Conservation (phyloP, 2,797 vertebrate genomes). For the Megaceryle alcyon region DNA sequence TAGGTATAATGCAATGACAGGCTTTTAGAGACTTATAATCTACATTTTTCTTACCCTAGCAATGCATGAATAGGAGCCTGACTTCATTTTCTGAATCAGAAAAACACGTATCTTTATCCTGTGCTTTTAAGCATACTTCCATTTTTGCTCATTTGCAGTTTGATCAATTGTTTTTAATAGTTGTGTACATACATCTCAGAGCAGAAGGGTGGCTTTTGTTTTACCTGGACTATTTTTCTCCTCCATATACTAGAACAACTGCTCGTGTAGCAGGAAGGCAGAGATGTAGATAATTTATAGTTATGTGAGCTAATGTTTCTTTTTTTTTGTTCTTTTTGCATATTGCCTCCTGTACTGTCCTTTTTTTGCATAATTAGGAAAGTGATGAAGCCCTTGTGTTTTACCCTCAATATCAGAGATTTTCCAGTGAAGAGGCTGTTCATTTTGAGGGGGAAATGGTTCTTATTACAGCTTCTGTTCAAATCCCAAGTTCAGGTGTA, state of each 20-base stretch:
- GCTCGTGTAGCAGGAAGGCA: not conserved
- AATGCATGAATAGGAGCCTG: not conserved
- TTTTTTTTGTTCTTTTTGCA: not conserved
- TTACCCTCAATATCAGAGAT: not conserved
- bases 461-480: not conserved
- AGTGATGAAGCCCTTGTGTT: not conserved
- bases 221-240: not conserved
- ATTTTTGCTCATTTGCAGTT: not conserved
- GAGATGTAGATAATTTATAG: not conserved
- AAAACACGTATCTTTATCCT: not conserved
- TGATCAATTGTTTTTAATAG: not conserved
- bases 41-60: slow-evolving; percentile 15
- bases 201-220: not conserved
- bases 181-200: not conserved
- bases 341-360: not conserved
- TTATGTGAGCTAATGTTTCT: not conserved
- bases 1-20: not conserved
- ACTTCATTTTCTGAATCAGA: slow-evolving; percentile 24
- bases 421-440: not conserved
- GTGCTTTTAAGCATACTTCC: not conserved
- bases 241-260: not conserved
- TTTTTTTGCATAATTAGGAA: not conserved
- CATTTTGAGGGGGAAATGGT: not conserved
- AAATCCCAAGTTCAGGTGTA: not conserved
- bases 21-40: slow-evolving; percentile 37